Percentiles rank a stretch among this genome's conserved stretches.
Conservation (phyloP, 2,888 invertebrate genomes). For the Sylvicola cinctus region DNA sequence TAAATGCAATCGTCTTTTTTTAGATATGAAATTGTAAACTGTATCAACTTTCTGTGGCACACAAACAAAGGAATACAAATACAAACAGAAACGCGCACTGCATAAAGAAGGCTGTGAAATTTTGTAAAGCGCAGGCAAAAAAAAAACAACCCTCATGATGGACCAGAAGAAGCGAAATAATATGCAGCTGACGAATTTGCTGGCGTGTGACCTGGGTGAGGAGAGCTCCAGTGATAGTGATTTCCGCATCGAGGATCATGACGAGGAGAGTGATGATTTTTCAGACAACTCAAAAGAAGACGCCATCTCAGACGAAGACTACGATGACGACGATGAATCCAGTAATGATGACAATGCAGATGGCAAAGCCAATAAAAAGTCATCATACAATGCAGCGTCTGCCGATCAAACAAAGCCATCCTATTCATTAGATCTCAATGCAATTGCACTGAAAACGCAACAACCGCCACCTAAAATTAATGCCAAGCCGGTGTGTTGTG, state of each 20-base stretch:
- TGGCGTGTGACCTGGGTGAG: slow-evolving; percentile 22
- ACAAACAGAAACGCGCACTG: too few relatives aligned
- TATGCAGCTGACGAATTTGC: too few relatives aligned
- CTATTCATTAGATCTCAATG: neutral
- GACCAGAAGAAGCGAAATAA: too few relatives aligned
- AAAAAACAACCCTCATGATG: too few relatives aligned
- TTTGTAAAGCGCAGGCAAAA: too few relatives aligned
- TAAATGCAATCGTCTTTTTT: too few relatives aligned
- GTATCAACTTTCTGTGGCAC: too few relatives aligned
- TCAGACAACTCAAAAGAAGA: slow-evolving; percentile 8
- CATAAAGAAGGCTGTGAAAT: too few relatives aligned
- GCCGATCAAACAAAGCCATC: slow-evolving; percentile 3
- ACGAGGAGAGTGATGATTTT: slow-evolving; percentile 44
- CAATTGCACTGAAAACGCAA: neutral
- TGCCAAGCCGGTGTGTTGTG: slow-evolving; percentile 70
- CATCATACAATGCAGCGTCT: slow-evolving; percentile 1
- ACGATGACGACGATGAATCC: slow-evolving; percentile 3
- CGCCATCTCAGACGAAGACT: slow-evolving; percentile 6
- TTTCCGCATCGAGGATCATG: slow-evolving; percentile 74
- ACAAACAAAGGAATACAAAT: too few relatives aligned
- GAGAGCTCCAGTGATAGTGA: slow-evolving; percentile 91
- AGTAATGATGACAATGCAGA: slow-evolving; percentile 10
- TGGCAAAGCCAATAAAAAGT: slow-evolving; percentile 6
- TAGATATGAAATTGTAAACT: too few relatives aligned
- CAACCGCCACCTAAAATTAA: slow-evolving; percentile 27